Percentiles rank a stretch among this genome's conserved stretches.
Evolutionary conservation across 1,140 invertebrate genomes (phyloP).

Genomic region (Drosophila erecta): DNA sequence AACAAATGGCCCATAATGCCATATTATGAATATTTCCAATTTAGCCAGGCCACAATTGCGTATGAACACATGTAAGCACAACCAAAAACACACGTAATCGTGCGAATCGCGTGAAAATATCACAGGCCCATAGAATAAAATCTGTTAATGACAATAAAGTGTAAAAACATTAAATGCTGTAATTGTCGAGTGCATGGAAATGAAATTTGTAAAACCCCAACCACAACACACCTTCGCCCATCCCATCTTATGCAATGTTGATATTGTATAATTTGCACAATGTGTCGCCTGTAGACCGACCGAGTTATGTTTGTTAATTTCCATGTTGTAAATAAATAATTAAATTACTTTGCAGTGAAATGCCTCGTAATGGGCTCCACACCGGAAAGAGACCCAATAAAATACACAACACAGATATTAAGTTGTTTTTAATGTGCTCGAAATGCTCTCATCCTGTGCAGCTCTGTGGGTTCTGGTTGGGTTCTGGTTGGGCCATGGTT

Average conservation of each 20-base stretch:
- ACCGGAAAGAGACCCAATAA: conserved; percentile 43
- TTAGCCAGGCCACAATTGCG: conserved; percentile 22
- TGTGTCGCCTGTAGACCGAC: conserved; percentile 30
- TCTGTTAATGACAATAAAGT: conserved; percentile 64
- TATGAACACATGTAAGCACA: conserved; percentile 19
- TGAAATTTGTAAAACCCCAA: conserved; percentile 49
- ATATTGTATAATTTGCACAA: conserved; percentile 49
- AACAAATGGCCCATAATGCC: conserved; percentile 37
- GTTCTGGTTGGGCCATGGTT: too few relatives aligned
- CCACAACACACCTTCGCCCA: neutral
- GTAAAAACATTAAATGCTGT: conserved; percentile 57
- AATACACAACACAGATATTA: conserved; percentile 55
- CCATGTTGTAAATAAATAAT: conserved; percentile 70
- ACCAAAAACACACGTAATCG: conserved; percentile 31
- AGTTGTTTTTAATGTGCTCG: conserved; percentile 62
- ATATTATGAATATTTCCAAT: conserved; percentile 35
- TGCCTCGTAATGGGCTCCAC: conserved; percentile 26
- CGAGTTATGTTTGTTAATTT: conserved; percentile 58
- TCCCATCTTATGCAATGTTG: conserved; percentile 18
- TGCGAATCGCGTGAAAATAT: conserved; percentile 18
- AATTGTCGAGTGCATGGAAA: conserved; percentile 49
- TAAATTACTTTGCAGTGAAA: conserved; percentile 52
- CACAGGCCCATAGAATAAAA: conserved; percentile 20
- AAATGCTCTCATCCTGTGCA: conserved; percentile 40
- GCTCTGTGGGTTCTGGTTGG: neutral